These are phyloP conservation scores for Cherax destructor DNA, from an alignment of 1,140 invertebrate genomes.

Conservation along the genomic window DNA sequence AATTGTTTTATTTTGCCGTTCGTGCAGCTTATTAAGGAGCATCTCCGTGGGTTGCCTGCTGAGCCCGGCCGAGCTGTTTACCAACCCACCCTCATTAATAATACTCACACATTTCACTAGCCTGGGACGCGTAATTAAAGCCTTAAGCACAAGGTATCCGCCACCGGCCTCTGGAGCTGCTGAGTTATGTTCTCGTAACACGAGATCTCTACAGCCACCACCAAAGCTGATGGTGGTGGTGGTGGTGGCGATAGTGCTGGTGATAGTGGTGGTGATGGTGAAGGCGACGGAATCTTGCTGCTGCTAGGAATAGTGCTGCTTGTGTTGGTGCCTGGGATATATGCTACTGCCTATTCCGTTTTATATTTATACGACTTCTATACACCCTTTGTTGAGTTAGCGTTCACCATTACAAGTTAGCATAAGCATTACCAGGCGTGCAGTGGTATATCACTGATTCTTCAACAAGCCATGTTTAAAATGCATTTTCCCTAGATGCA, in stretches of 20 bases:
- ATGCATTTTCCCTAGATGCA: no score
- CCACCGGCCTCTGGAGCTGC: slow-evolving; percentile 9
- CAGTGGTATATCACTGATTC: no score
- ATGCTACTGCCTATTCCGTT: no score
- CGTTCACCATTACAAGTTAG: no score
- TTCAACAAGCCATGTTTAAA: no score
- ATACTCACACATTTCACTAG: slow-evolving; percentile 59
- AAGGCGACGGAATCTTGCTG: no score
- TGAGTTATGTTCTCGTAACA: slow-evolving; percentile 31
- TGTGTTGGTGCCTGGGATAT: no score
- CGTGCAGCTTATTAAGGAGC: slow-evolving; percentile 7
- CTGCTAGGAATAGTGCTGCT: no score
- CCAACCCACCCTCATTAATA: slow-evolving; percentile 42
- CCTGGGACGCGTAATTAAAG: slow-evolving; percentile 48
- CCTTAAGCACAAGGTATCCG: slow-evolving; percentile 51
- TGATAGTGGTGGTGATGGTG: no score
- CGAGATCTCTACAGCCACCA: background rate
- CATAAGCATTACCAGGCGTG: no score
- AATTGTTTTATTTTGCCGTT: slow-evolving; percentile 22
- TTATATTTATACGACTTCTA: no score
- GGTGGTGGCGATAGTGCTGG: background rate
- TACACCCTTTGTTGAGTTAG: no score
- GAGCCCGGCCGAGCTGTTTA: slow-evolving; percentile 1
- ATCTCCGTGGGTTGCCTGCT: background rate
- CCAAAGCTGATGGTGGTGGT: background rate